phyloP scores from a whole-genome alignment of 2,797 vertebrate genomes.

The Nasua narica region DNA sequence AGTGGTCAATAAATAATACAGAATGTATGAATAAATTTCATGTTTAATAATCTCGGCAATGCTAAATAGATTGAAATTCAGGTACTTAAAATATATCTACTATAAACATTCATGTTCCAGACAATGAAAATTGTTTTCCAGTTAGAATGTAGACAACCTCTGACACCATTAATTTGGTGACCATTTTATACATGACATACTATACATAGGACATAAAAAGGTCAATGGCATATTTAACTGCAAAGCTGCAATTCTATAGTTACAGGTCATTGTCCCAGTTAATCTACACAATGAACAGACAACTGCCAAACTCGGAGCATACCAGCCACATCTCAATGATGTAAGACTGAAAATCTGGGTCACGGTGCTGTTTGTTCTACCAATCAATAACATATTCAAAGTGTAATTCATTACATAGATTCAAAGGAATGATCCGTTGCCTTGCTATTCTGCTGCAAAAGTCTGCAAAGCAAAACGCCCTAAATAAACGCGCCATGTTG shows the following conservation, averaged over 20 bases:
- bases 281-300: slow-evolving; percentile 34
- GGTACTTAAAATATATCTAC: slow-evolving; percentile 3
- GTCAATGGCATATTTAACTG: slow-evolving; percentile 27
- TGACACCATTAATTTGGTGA: slow-evolving; percentile 46
- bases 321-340: not conserved
- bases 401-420: not conserved
- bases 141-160: not conserved
- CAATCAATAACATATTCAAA: slow-evolving; percentile 4
- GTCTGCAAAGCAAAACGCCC: not conserved
- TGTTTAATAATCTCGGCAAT: not conserved
- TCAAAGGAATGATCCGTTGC: not conserved
- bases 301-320: not conserved
- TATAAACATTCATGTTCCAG: not conserved
- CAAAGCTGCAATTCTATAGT: slow-evolving; percentile 8
- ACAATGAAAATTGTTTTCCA: slow-evolving; percentile 39
- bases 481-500: slow-evolving; percentile 1
- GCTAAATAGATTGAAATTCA: not conserved
- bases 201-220: not conserved
- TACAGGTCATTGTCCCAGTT: slow-evolving; percentile 27
- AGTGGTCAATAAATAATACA: slow-evolving; percentile 15
- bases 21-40: slow-evolving; percentile 6
- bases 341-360: not conserved
- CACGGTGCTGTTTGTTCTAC: not conserved
- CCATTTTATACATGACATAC: not conserved
- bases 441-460: slow-evolving; percentile 27